Percentiles rank a stretch among this genome's conserved stretches.
Evolutionary conservation across 2,113 vertebrate genomes (phyloP).

Genomic region (Caloenas nicobarica): DNA sequence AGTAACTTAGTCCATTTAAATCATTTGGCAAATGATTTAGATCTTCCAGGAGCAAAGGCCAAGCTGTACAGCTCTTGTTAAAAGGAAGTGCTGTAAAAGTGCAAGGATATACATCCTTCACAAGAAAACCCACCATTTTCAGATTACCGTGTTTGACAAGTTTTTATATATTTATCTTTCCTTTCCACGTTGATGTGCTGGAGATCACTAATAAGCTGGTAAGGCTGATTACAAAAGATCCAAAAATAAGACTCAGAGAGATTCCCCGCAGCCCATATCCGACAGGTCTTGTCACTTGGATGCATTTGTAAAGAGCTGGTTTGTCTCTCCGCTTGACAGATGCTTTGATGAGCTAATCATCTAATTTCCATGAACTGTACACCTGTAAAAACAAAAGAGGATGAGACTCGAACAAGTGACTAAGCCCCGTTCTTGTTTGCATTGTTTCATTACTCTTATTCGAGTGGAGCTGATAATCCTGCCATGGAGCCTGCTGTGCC

Average conservation of each 20-base stretch:
- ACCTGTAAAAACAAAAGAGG: slow-evolving; percentile 65
- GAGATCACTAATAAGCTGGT: slow-evolving; percentile 32
- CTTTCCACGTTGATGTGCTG: not conserved
- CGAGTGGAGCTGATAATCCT: not conserved
- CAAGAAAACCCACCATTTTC: not conserved
- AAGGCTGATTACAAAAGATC: slow-evolving; percentile 31
- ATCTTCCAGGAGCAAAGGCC: not conserved
- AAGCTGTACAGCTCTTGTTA: not conserved
- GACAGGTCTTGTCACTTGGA: slow-evolving; percentile 54
- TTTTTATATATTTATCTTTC: slow-evolving; percentile 13
- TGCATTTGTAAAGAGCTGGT: slow-evolving; percentile 46
- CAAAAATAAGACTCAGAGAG: slow-evolving; percentile 40
- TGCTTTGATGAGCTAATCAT: slow-evolving; percentile 67
- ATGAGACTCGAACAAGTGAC: slow-evolving; percentile 38
- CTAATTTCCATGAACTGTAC: slow-evolving; percentile 56
- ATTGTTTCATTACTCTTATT: not conserved
- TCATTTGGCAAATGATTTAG: not conserved
- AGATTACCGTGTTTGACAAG: not conserved
- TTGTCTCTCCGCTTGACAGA: slow-evolving; percentile 64
- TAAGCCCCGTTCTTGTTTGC: slow-evolving; percentile 45
- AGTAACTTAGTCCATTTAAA: not conserved
- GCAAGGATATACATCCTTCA: not conserved
- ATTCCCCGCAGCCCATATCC: slow-evolving; percentile 41
- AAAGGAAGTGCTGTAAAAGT: not conserved
- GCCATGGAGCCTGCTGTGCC: not conserved